Evolutionary conservation across 2,797 vertebrate species (phyloP), one percentile per base, ranked within the genome.

Genomic region (Eulemur rubriventer): DNA sequence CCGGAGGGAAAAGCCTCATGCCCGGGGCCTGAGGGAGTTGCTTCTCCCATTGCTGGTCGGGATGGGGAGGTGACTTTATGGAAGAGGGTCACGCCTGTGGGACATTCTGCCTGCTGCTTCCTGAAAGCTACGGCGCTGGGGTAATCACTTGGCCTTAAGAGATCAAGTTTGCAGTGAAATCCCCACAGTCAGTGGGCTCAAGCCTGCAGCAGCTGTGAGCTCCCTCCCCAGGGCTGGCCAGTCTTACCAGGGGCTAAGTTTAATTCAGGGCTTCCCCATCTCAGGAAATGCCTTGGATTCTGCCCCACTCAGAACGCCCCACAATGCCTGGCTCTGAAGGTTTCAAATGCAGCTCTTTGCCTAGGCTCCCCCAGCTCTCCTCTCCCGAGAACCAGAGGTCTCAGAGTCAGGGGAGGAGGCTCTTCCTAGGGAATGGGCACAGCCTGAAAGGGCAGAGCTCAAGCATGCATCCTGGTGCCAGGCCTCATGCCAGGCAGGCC

Each of bases 71-170:
- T 35, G 46, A 61, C 84, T 46, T 75, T 7, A 38, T 73, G 65
- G 46, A 46, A 89, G 41, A 89, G 33, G 81, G 24, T 13, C 33
- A 7, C 0, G 24, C 33, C 59, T 38, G 4, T 4, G 17, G 61
- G 70, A 38, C 78, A 22, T 67, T 48, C 52, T 48, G n/a, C 80
- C 82, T 41, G n/a, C 50, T 57, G 91, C 69, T 95, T 95, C 55
- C 72, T 67, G 80, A 95, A 43, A 90, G 73, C 73, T 12, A 2
- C 24, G 52, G 55, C 3, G 7, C 88, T 4, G 1, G 48, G 52
- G 63, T 43, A 59, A 73, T 61, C 72, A 50, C 41, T 14, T 24
- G 91, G 90, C 82, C 63, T 79, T 89, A 46, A 75, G 94, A 73
- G 78, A 69, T 80, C 69, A 61, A 16, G 61, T 89, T 46, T 86